Conservation (phyloP, 2,797 vertebrate species). For the Semotilus atromaculatus region DNA sequence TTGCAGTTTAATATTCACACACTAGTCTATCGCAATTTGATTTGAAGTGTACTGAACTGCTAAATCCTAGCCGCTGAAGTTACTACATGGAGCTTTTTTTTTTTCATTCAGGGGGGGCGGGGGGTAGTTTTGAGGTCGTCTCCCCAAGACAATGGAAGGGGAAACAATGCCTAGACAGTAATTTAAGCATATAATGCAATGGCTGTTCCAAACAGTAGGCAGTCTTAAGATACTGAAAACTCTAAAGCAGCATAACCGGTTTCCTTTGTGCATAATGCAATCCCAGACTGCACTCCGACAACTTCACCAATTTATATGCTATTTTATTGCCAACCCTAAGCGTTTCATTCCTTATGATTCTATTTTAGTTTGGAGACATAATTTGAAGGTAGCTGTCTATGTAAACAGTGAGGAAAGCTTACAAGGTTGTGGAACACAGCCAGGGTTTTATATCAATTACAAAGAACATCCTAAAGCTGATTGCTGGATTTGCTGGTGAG, state of each 20-base stretch:
- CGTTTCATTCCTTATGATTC: background rate
- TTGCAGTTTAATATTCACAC: too few species aligned
- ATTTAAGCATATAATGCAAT: background rate
- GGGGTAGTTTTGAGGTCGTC: too few species aligned
- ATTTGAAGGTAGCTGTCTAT: background rate
- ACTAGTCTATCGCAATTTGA: too few species aligned
- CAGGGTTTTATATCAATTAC: constrained; percentile 26
- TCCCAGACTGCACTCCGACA: background rate
- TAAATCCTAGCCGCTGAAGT: too few species aligned
- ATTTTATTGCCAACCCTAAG: background rate
- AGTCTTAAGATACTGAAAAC: background rate
- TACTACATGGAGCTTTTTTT: too few species aligned
- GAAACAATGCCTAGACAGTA: background rate
- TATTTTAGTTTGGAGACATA: background rate
- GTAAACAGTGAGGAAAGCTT: background rate
- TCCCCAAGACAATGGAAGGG: too few species aligned
- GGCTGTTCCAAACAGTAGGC: background rate
- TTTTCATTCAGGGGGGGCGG: too few species aligned
- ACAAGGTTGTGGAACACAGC: background rate
- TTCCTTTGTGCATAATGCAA: background rate
- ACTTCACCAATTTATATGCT: background rate
- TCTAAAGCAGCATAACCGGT: background rate
- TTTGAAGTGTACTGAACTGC: too few species aligned
- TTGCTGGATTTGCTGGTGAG: constrained; percentile 22
- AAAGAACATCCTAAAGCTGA: constrained; percentile 19